A percentile compares a stretch with the other conserved stretches of the same genome.
These are phyloP conservation scores for Syrphus vitripennis DNA, from an alignment of 2,888 invertebrate genomes.

Conservation along the genomic window DNA sequence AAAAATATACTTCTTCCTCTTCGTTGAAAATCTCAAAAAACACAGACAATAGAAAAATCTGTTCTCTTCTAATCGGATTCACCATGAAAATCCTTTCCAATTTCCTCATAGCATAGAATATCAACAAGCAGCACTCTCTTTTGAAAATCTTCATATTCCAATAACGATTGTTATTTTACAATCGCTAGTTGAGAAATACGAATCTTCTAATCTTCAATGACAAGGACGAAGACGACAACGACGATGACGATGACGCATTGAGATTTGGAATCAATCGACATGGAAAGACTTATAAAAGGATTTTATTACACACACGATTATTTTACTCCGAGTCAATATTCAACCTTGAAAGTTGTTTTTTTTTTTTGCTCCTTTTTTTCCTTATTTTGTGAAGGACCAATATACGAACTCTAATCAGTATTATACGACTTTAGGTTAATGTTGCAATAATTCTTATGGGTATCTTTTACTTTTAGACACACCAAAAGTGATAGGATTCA, in stretches of 20 bases:
- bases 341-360: conserved; percentile 25
- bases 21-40: not conserved
- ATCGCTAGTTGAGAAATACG: conserved; percentile 45
- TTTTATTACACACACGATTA: conserved; percentile 42
- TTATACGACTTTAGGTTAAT: conserved; percentile 15
- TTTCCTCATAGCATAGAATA: not conserved
- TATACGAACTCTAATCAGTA: conserved; percentile 24
- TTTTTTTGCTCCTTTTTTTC: no score
- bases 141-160: not conserved
- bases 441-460: conserved; percentile 47
- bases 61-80: conserved; percentile 35
- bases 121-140: not conserved
- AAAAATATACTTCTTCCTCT: not conserved
- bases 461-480: conserved; percentile 13
- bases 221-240: conserved; percentile 13
- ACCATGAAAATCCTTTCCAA: not conserved
- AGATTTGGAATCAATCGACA: not conserved
- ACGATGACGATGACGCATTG: not conserved
- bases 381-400: conserved; percentile 16
- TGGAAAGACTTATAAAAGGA: conserved; percentile 39
- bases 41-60: not conserved
- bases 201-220: conserved; percentile 26
- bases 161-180: conserved; percentile 42
- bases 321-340: not conserved
- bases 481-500: not conserved